A percentile compares a stretch with the other conserved stretches of the same genome.
phyloP scores from a whole-genome alignment of 2,888 invertebrate species.

The Hipparchia semele region DNA sequence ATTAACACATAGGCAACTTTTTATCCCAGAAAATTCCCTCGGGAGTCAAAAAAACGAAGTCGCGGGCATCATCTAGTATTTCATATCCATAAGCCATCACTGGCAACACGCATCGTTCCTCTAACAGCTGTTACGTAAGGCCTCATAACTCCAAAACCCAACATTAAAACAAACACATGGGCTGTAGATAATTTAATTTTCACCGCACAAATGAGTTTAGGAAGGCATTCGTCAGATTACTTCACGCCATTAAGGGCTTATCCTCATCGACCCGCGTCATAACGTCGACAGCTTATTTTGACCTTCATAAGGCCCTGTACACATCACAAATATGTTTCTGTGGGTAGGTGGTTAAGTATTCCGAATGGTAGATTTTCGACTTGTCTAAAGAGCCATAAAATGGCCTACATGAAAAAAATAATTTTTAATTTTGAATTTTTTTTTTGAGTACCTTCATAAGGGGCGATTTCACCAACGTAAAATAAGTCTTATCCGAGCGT shows the following conservation, averaged over 20 bases:
- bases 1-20: no score
- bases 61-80: no score
- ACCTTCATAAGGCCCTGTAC: background rate
- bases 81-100: no score
- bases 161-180: conserved; percentile 17
- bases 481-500: no score
- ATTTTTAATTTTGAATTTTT: no score
- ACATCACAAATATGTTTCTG: background rate
- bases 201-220: conserved; percentile 17
- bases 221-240: conserved; percentile 20
- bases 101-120: no score
- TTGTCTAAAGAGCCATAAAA: no score
- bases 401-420: no score
- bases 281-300: conserved; percentile 11
- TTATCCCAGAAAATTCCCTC: no score
- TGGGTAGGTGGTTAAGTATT: background rate
- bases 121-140: background rate
- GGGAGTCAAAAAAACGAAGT: no score
- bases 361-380: background rate
- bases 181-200: conserved; percentile 7
- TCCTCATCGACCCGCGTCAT: conserved; percentile 16
- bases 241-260: conserved; percentile 15
- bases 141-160: background rate
- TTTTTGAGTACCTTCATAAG: no score
- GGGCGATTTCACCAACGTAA: no score